Evolutionary conservation across 2,888 invertebrate genomes (phyloP).

Genomic region (Coenonympha glycerion): DNA sequence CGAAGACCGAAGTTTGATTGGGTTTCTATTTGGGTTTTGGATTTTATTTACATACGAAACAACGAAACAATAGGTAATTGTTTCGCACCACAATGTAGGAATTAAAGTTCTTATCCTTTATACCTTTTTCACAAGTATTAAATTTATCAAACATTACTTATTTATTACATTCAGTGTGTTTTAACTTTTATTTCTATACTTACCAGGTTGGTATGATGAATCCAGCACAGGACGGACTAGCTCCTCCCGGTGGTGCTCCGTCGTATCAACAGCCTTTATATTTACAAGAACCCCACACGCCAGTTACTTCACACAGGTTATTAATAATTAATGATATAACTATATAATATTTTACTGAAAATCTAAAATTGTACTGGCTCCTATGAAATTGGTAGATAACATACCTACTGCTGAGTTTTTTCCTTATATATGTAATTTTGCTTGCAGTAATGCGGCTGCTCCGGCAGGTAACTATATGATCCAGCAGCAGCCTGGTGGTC

Average conservation of each 20-base stretch:
- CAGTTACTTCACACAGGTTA: constrained; percentile 66
- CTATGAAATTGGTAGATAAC: too few relatives aligned
- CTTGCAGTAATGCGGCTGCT: constrained; percentile 66
- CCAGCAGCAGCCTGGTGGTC: constrained; percentile 76
- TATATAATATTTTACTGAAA: too few relatives aligned
- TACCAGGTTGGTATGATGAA: constrained; percentile 78
- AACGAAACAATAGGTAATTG: too few relatives aligned
- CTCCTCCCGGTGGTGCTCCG: constrained; percentile 76
- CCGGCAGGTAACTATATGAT: constrained; percentile 77
- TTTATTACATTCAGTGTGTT: background rate
- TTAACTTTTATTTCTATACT: background rate
- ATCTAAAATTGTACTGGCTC: too few relatives aligned
- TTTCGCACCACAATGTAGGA: too few relatives aligned
- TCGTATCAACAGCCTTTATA: constrained; percentile 84
- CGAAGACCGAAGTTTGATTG: too few relatives aligned
- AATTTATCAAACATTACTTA: too few relatives aligned
- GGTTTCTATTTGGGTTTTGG: too few relatives aligned
- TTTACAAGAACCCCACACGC: constrained; percentile 75
- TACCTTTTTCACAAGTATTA: too few relatives aligned
- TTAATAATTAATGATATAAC: too few relatives aligned
- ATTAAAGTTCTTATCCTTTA: too few relatives aligned
- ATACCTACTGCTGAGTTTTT: background rate
- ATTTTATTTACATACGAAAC: too few relatives aligned
- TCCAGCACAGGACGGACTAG: constrained; percentile 77
- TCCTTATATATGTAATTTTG: background rate